These are phyloP conservation scores for Odontocolon sp. DNA, from an alignment of 2,888 invertebrate species.

Conservation along the genomic window DNA sequence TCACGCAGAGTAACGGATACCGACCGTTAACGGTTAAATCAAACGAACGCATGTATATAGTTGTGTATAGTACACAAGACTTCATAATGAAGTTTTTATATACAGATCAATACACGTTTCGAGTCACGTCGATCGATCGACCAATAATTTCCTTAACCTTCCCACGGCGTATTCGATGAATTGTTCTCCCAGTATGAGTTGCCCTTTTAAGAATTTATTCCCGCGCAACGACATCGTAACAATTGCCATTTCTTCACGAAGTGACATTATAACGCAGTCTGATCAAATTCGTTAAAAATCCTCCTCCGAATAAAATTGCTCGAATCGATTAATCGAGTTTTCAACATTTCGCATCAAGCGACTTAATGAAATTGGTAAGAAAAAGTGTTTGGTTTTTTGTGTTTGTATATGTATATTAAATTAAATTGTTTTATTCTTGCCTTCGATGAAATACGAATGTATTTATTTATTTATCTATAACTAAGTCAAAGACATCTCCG, in stretches of 20 bases:
- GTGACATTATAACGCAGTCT: background rate
- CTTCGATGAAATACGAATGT: background rate
- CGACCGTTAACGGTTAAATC: slow-evolving; percentile 49
- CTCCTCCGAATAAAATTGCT: background rate
- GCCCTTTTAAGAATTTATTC: slow-evolving; percentile 42
- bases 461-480: background rate
- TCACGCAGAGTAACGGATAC: slow-evolving; percentile 54
- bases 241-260: slow-evolving; percentile 25
- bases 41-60: slow-evolving; percentile 11
- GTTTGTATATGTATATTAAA: too few species aligned
- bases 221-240: slow-evolving; percentile 14
- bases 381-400: too few species aligned
- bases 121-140: slow-evolving; percentile 43
- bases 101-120: slow-evolving; percentile 15
- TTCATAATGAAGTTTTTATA: slow-evolving; percentile 41
- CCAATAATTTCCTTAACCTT: slow-evolving; percentile 54
- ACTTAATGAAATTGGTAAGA: too few species aligned
- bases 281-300: background rate
- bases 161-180: slow-evolving; percentile 44
- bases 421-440: too few species aligned
- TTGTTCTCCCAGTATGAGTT: slow-evolving; percentile 32
- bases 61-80: background rate
- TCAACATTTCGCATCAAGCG: background rate
- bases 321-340: background rate
- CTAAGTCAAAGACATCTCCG: slow-evolving; percentile 13